A percentile compares a stretch with the other conserved stretches of the same genome.
Conservation (phyloP, 2,113 vertebrate genomes). For the Lepidothrix coronata region DNA sequence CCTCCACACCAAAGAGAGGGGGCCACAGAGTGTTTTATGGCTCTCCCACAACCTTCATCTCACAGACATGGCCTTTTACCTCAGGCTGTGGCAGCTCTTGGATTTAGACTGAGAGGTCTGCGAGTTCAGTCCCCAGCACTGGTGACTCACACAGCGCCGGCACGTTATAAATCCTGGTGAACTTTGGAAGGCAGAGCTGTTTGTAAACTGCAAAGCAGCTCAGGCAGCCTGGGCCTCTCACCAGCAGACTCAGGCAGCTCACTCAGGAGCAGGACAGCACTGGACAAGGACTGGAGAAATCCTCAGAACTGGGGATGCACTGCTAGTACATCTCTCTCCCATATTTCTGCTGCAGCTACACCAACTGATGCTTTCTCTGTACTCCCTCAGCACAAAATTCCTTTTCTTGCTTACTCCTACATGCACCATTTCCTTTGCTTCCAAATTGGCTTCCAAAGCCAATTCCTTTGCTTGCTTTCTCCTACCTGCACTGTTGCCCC, state of each 20-base stretch:
- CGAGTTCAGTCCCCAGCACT: neutral
- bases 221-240: neutral
- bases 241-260: neutral
- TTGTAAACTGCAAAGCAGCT: neutral
- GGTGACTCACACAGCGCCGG: neutral
- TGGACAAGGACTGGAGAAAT: neutral
- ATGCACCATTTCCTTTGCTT: neutral
- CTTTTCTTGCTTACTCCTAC: neutral
- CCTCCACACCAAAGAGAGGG: neutral
- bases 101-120: neutral
- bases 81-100: neutral
- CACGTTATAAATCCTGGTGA: neutral
- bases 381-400: neutral
- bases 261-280: neutral
- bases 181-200: neutral
- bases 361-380: neutral
- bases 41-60: neutral
- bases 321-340: neutral
- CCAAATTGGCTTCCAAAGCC: neutral
- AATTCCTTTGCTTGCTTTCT: neutral
- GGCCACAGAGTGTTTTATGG: neutral
- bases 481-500: neutral
- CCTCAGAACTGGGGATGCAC: rapidly evolving
- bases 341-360: neutral
- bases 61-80: neutral